Conservation (phyloP, 2,113 vertebrate species). For the Toxotes jaculatrix region DNA sequence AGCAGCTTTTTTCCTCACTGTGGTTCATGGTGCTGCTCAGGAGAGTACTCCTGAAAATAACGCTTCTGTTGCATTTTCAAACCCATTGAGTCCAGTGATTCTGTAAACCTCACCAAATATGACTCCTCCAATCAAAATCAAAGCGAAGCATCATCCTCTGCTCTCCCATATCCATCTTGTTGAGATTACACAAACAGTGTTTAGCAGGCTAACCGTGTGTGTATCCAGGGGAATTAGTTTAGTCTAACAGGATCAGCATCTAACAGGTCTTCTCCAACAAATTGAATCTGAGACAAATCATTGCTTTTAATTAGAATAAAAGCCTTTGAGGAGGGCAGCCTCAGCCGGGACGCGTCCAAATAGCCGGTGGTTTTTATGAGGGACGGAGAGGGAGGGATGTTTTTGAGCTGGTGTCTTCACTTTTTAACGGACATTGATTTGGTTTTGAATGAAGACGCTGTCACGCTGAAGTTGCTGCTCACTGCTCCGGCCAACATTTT, state of each 20-base stretch:
- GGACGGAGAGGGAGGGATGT: conserved; percentile 42
- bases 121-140: not conserved
- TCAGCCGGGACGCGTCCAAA: conserved; percentile 59
- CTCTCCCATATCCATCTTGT: conserved; percentile 7
- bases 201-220: conserved; percentile 56
- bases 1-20: not conserved
- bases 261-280: conserved; percentile 79
- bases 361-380: conserved; percentile 75
- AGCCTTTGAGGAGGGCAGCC: conserved; percentile 81
- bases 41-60: not conserved
- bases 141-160: not conserved
- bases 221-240: conserved; percentile 71
- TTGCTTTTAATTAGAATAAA: conserved; percentile 94
- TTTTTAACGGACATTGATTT: conserved; percentile 68
- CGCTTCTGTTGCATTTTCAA: not conserved
- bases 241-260: conserved; percentile 81
- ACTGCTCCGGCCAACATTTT: conserved; percentile 35
- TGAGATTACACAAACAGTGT: conserved; percentile 55
- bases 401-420: conserved; percentile 64
- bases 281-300: conserved; percentile 86
- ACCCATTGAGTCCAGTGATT: not conserved
- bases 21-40: not conserved
- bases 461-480: conserved; percentile 43
- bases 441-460: conserved; percentile 60
- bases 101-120: not conserved